Base-by-base conservation (phyloP, 2,797 vertebrate species). In the Salmo trutta region DNA sequence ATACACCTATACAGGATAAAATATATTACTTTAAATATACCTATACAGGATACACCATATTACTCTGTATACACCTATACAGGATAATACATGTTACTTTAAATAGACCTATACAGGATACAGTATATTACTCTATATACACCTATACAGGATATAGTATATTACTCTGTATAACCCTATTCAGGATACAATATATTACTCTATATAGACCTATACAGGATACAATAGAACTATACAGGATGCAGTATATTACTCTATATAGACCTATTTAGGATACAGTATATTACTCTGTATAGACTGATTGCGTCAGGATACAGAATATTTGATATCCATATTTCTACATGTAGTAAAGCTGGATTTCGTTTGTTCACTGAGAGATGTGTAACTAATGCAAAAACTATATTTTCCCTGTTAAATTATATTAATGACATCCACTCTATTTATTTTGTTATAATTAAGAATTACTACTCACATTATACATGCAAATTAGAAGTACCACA, bases 181-280 rank as follows among this genome's bases (percentile, higher is more conserved):
- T 12, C 10, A 47, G 41, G 41, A 47, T 47, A 14, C 41, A 14
- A 3, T 14, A 47, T 47, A 47, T 36, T 36, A 7, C 33, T 36
- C 33, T 36, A 6, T 36, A 6, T 80, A 56, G 0, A 79, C 70
- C 77, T 66, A 79, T 41, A n/a, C 71, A 53, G 24, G 36, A 47
- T 47, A 47, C 41, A 47, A 6, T 80, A 62, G 0, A 78, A 68
- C 77, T 66, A 79, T 41, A n/a, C 68, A 80, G 5, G 19, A 81
- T 78, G 53, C 29, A 4, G 19, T 21, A n/a, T n/a, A 33, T 74
- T 36, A 36, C 1, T 36, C 6, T 36, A 1, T 36, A 7, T 36
- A 7, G 0, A 7, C 33, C 33, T 36, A 36, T 36, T 7, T 10
- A 47, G 41, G 41, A 47, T 47, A 47, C 41, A 14, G 10, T 47